These are phyloP conservation scores for Drosophila funebris DNA, from an alignment of 1,140 invertebrate genomes.

Conservation along the genomic window DNA sequence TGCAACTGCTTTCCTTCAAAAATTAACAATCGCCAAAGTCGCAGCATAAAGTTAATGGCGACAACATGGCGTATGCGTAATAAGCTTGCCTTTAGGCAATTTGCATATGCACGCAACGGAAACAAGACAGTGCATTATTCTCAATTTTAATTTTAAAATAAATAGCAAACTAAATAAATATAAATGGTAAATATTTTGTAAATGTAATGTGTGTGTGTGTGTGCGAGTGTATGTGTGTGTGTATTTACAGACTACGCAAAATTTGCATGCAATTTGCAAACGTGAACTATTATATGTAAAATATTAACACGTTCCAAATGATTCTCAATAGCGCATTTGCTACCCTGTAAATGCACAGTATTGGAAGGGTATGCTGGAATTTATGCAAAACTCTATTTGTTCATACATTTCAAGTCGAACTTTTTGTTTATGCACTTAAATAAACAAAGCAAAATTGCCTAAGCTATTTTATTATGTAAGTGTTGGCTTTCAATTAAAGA, in stretches of 20 bases:
- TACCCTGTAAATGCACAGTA: background rate
- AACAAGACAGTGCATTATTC: slow-evolving; percentile 1
- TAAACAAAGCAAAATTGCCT: background rate
- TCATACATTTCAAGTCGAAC: background rate
- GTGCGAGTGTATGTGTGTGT: background rate
- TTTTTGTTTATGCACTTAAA: background rate
- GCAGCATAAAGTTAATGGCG: slow-evolving; percentile 25
- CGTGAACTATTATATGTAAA: slow-evolving; percentile 9
- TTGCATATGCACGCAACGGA: slow-evolving; percentile 15
- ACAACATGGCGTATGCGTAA: slow-evolving; percentile 49
- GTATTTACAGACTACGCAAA: background rate
- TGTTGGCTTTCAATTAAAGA: background rate
- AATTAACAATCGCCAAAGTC: slow-evolving; percentile 60
- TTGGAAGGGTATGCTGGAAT: background rate
- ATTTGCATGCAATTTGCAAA: slow-evolving; percentile 27
- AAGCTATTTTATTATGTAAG: no score
- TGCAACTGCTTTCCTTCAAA: slow-evolving; percentile 55
- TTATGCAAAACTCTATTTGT: background rate
- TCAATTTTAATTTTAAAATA: slow-evolving; percentile 44
- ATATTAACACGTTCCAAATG: slow-evolving; percentile 29
- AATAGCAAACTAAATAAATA: slow-evolving; percentile 42
- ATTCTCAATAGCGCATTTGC: slow-evolving; percentile 11
- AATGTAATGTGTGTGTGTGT: background rate
- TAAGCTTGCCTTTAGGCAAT: slow-evolving; percentile 21
- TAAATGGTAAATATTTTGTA: slow-evolving; percentile 36